Evolutionary conservation across 2,113 vertebrate genomes (phyloP).

Genomic region (Macrotus californicus): DNA sequence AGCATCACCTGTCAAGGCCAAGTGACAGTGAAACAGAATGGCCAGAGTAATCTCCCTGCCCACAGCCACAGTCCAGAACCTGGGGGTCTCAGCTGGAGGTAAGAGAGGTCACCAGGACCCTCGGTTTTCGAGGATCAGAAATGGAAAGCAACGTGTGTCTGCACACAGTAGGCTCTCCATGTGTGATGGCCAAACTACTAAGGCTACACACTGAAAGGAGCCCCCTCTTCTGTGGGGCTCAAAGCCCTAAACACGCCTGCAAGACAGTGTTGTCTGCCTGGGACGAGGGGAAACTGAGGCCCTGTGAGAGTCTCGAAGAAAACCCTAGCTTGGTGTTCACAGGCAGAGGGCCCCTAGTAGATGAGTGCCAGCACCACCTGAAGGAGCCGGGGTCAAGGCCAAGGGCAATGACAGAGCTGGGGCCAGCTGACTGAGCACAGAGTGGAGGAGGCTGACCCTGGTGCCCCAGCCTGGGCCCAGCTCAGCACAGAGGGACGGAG

Average conservation of each 20-base stretch:
- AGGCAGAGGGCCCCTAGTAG: background rate
- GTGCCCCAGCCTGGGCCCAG: background rate
- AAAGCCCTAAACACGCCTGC: background rate
- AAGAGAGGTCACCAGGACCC: background rate
- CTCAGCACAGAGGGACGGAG: background rate
- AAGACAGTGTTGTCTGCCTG: background rate
- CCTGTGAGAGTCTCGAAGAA: background rate
- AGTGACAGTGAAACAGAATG: background rate
- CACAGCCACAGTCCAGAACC: background rate
- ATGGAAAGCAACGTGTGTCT: background rate
- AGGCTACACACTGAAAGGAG: background rate
- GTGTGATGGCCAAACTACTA: background rate
- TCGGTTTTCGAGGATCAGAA: background rate
- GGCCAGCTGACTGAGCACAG: background rate
- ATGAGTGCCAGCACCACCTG: background rate
- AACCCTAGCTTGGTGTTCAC: background rate
- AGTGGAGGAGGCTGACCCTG: background rate
- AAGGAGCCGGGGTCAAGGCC: background rate
- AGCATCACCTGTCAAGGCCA: conserved; percentile 89
- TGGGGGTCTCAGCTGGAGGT: background rate
- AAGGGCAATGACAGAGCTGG: background rate
- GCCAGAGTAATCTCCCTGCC: background rate
- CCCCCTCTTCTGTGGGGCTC: background rate
- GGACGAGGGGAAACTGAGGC: background rate
- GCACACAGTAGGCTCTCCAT: background rate